Percentiles rank a stretch among this genome's conserved stretches.
phyloP scores from a whole-genome alignment of 2,113 vertebrate genomes.

The Corythaixoides concolor region DNA sequence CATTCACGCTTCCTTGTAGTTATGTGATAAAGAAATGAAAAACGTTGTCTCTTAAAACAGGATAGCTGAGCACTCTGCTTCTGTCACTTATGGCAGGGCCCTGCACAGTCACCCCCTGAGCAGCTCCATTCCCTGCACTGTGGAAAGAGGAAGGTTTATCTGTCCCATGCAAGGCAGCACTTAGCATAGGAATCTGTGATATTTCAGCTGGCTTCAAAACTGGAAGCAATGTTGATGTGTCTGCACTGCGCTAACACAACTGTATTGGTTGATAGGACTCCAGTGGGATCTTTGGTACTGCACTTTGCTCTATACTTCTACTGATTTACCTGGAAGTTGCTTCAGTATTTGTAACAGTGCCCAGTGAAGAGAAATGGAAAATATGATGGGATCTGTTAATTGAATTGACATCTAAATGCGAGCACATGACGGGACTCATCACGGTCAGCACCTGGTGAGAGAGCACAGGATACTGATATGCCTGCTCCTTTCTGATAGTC shows the following conservation, averaged over 20 bases:
- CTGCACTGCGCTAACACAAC: not conserved
- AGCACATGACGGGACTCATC: not conserved
- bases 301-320: not conserved
- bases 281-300: not conserved
- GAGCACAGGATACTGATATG: not conserved
- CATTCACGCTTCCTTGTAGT: not conserved
- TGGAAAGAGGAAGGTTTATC: not conserved
- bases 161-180: not conserved
- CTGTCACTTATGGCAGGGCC: rapidly evolving
- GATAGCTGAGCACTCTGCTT: not conserved
- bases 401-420: not conserved
- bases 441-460: not conserved
- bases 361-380: not conserved
- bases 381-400: not conserved
- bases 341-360: not conserved
- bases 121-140: not conserved
- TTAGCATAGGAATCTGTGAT: not conserved
- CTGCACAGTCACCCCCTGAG: not conserved
- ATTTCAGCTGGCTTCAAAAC: not conserved
- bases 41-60: not conserved
- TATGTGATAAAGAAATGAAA: not conserved
- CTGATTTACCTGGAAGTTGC: not conserved
- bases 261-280: not conserved
- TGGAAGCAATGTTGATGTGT: not conserved
- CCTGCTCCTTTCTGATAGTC: not conserved